Evolutionary conservation across 2,797 vertebrate genomes (phyloP).

Genomic region (Sparidentex hasta): DNA sequence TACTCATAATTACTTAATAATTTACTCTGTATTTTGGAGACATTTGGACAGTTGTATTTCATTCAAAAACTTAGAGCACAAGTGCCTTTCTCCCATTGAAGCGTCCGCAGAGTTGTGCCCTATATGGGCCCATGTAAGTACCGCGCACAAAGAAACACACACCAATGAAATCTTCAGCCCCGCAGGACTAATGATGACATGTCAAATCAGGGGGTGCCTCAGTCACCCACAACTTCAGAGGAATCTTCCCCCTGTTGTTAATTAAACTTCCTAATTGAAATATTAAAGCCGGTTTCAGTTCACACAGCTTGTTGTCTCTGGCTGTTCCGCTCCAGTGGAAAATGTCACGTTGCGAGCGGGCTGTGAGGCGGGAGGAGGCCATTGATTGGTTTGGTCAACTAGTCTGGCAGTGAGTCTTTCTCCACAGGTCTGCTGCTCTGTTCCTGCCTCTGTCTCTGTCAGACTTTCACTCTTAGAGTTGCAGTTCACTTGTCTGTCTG

Average conservation of each 20-base stretch:
- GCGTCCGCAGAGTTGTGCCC: slow-evolving; percentile 9
- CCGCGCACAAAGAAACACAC: slow-evolving; percentile 1
- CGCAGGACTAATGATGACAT: slow-evolving; percentile 30
- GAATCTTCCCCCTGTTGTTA: slow-evolving; percentile 29
- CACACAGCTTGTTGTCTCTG: slow-evolving; percentile 23
- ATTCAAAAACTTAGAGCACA: slow-evolving; percentile 42
- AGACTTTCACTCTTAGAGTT: neutral
- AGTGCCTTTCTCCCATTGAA: neutral
- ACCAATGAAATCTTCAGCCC: neutral
- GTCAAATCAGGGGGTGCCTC: slow-evolving; percentile 32
- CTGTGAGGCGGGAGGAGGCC: slow-evolving; percentile 31
- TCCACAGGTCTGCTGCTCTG: slow-evolving; percentile 4
- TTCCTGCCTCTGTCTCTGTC: neutral
- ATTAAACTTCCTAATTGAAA: slow-evolving; percentile 63
- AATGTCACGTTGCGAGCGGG: slow-evolving; percentile 39
- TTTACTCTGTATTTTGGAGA: too few relatives aligned
- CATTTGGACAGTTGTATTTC: slow-evolving; percentile 36
- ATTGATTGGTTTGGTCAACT: slow-evolving; percentile 40
- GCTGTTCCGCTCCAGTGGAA: slow-evolving; percentile 39
- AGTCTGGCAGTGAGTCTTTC: neutral
- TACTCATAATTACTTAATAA: neutral
- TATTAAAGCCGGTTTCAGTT: slow-evolving; percentile 29
- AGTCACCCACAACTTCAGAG: slow-evolving; percentile 37
- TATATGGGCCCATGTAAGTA: slow-evolving; percentile 1
- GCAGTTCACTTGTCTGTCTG: neutral